Evolutionary conservation across 2,888 invertebrate genomes (phyloP), one percentile per base, ranked within the genome.

Genomic region (Nymphalis polychloros): DNA sequence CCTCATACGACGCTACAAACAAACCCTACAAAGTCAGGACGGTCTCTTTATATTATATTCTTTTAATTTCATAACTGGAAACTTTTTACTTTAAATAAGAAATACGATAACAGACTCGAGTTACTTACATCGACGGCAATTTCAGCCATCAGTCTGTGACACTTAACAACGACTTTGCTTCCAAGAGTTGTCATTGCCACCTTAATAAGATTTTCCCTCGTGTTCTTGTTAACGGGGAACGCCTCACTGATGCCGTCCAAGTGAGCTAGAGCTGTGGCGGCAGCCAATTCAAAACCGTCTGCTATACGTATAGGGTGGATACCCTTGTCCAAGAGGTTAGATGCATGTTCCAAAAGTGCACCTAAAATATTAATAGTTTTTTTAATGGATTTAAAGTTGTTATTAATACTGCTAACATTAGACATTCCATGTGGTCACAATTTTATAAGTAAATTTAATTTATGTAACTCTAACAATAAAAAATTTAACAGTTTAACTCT

Each of bases 271-370:
- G 98, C 98, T 67, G 95, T 94, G 74, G 97, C 96, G 0, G 99
- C 98, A 0, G 99, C 99, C 88, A 99, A 92, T 88, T 99, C 99
- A 83, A 97, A 99, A 59, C 99, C 99, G 90, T 99, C 99, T 8
- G 99, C 99, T 77, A 99, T 98, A 78, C 99, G 96, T 79, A 99
- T 98, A 0, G 99, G 99, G 87, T 99, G 99, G 83, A 99, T 98
- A 53, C 99, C 99, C 79, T 97, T 96, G 91, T 99, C 99, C 6
- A 99, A 87, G 16, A 99, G 90, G 73, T 94, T 93, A 77, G 98
- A 97, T 0, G 99, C 99, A 86, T 99, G 98, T 83, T 99, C 99
- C 67, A 99, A 86, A 2, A 99, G 93, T 2, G 99, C 98, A 60
- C 98, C 97, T 94, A 77, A 55, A 63, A 59, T 27, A 31, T 2